A percentile compares a stretch with the other conserved stretches of the same genome.
Conservation (phyloP, 2,888 invertebrate species). For the Drosophila nigritarsus region DNA sequence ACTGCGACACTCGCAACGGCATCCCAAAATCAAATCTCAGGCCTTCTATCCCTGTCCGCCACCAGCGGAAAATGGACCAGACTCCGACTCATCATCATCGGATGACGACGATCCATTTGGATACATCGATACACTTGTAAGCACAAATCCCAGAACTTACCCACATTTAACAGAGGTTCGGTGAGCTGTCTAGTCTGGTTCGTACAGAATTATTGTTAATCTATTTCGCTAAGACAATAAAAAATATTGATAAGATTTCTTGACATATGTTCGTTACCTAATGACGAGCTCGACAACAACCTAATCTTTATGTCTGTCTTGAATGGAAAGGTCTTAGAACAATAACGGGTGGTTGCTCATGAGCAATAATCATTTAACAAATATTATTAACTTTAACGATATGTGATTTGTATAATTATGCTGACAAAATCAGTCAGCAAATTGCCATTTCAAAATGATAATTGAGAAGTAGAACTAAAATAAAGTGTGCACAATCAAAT, state of each 20-base stretch:
- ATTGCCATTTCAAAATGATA: background rate
- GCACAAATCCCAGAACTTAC: slow-evolving; percentile 41
- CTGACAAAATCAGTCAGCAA: slow-evolving; percentile 22
- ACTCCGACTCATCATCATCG: slow-evolving; percentile 79
- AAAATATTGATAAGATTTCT: slow-evolving; percentile 49
- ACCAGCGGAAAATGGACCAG: slow-evolving; percentile 82
- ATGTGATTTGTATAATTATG: slow-evolving; percentile 23
- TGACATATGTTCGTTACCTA: slow-evolving; percentile 1
- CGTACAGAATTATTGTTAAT: slow-evolving; percentile 24
- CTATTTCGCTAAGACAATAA: slow-evolving; percentile 22
- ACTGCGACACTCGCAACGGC: slow-evolving; percentile 78
- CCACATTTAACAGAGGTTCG: background rate
- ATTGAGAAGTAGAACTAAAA: background rate
- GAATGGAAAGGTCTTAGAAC: slow-evolving; percentile 23
- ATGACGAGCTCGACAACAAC: slow-evolving; percentile 29
- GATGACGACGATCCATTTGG: slow-evolving; percentile 84
- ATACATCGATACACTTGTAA: slow-evolving; percentile 85
- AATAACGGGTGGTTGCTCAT: slow-evolving; percentile 32
- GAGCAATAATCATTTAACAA: slow-evolving; percentile 14
- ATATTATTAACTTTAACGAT: slow-evolving; percentile 19
- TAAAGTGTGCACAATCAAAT: background rate
- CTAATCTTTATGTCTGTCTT: slow-evolving; percentile 54
- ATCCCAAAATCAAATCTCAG: slow-evolving; percentile 82
- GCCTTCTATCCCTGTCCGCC: slow-evolving; percentile 85
- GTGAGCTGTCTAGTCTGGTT: background rate